Conservation (phyloP, 2,113 vertebrate genomes). For the Puma concolor region DNA sequence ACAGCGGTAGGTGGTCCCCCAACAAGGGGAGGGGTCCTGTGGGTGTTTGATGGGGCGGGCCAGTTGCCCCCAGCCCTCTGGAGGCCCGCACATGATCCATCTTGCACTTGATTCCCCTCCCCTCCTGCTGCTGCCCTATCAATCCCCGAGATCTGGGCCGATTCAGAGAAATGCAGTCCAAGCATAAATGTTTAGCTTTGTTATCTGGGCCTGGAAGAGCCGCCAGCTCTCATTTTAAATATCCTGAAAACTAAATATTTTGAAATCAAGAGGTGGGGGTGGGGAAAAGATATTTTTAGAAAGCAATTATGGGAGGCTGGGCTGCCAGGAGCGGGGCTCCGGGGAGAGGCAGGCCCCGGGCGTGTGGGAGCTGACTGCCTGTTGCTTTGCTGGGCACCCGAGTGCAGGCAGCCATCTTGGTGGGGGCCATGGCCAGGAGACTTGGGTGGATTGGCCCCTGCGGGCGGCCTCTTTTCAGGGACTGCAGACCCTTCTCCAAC, state of each 20-base stretch:
- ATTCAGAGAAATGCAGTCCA: slow-evolving; percentile 85
- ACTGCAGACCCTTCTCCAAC: neutral
- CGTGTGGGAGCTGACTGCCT: neutral
- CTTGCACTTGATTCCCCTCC: slow-evolving; percentile 72
- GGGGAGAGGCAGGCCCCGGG: slow-evolving; percentile 48
- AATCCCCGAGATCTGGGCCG: slow-evolving; percentile 71
- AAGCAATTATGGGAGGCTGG: slow-evolving; percentile 83
- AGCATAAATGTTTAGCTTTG: slow-evolving; percentile 87
- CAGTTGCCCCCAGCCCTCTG: neutral
- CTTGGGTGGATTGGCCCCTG: neutral
- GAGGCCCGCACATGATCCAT: slow-evolving; percentile 68
- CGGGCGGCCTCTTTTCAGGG: neutral
- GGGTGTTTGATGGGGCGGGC: neutral
- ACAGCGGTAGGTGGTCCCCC: slow-evolving; percentile 93
- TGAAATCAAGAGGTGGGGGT: slow-evolving; percentile 78
- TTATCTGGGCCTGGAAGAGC: slow-evolving; percentile 84
- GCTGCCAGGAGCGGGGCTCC: slow-evolving; percentile 49
- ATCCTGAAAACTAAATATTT: slow-evolving; percentile 82
- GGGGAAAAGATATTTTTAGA: slow-evolving; percentile 80
- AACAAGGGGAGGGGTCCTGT: slow-evolving; percentile 49
- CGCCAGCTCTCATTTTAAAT: slow-evolving; percentile 85
- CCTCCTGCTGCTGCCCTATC: slow-evolving; percentile 73
- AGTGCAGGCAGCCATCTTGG: neutral
- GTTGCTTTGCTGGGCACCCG: neutral
- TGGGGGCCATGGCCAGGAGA: neutral